phyloP scores from a whole-genome alignment of 2,797 vertebrate genomes.

The Phrynocephalus guinanensis region DNA sequence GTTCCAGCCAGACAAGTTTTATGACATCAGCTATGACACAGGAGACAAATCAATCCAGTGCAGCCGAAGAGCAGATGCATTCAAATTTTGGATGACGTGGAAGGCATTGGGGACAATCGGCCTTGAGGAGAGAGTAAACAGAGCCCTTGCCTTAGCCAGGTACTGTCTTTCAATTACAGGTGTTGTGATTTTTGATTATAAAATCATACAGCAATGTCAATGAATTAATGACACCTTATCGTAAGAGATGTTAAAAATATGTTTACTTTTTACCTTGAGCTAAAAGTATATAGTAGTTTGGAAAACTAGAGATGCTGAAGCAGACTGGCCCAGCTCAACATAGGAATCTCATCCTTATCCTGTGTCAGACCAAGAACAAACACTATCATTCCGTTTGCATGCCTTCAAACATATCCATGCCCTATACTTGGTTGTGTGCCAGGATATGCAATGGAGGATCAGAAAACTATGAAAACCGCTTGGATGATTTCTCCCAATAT shows the following conservation, averaged over 20 bases:
- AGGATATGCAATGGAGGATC: no score
- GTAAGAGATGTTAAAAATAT: background rate
- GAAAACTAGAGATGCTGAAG: background rate
- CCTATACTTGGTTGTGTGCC: no score
- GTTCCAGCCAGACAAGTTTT: conserved; percentile 91
- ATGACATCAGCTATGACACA: conserved; percentile 85
- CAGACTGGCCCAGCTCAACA: background rate
- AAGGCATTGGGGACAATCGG: conserved; percentile 84
- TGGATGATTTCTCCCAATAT: no score
- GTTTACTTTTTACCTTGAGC: background rate
- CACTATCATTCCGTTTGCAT: no score
- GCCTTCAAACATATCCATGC: no score
- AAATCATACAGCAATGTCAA: background rate
- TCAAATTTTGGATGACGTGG: conserved; percentile 91
- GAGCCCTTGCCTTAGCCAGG: conserved; percentile 83
- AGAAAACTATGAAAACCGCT: no score
- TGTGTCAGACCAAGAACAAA: background rate
- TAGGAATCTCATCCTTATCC: background rate
- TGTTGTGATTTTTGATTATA: background rate
- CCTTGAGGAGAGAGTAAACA: conserved; percentile 85
- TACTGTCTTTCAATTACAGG: conserved; percentile 21
- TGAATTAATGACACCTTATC: no score
- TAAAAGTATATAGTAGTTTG: background rate
- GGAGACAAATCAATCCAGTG: conserved; percentile 89
- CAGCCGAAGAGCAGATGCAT: conserved; percentile 84